These are phyloP conservation scores for Ophioninae sp. DNA, from an alignment of 2,888 invertebrate genomes.

Conservation along the genomic window DNA sequence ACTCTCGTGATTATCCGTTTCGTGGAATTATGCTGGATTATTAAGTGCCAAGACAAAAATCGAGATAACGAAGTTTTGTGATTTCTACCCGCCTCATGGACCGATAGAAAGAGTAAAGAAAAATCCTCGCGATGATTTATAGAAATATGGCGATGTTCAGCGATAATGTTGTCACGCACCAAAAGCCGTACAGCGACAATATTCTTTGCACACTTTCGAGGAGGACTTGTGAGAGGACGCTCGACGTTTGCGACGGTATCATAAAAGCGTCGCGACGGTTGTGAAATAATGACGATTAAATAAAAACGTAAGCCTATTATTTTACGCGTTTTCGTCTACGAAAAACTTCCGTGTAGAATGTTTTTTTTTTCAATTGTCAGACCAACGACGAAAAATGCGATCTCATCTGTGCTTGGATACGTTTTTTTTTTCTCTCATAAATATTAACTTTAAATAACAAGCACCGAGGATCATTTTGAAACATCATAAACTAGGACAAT, in stretches of 20 bases:
- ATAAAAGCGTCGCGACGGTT: conserved; percentile 29
- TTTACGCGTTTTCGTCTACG: conserved; percentile 6
- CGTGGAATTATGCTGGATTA: conserved; percentile 1
- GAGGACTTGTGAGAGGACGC: neutral
- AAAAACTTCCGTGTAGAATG: neutral
- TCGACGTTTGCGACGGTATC: conserved; percentile 17
- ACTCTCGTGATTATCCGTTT: neutral
- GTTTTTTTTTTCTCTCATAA: neutral
- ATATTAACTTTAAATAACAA: neutral
- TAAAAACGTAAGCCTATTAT: neutral
- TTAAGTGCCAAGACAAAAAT: neutral
- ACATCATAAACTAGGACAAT: neutral
- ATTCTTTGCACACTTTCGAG: conserved; percentile 27
- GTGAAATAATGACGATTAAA: conserved; percentile 22
- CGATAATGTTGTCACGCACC: neutral
- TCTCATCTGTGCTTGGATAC: neutral
- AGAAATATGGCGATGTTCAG: conserved; percentile 10
- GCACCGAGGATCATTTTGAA: neutral
- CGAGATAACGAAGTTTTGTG: conserved; percentile 9
- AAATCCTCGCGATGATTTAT: conserved; percentile 47
- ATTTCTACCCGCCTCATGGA: conserved; percentile 3
- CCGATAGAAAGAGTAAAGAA: neutral
- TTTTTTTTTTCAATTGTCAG: neutral
- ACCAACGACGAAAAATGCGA: neutral
- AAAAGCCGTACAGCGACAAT: conserved; percentile 22